These are phyloP conservation scores for Diadophis punctatus DNA, from an alignment of 2,113 vertebrate genomes.

Conservation along the genomic window DNA sequence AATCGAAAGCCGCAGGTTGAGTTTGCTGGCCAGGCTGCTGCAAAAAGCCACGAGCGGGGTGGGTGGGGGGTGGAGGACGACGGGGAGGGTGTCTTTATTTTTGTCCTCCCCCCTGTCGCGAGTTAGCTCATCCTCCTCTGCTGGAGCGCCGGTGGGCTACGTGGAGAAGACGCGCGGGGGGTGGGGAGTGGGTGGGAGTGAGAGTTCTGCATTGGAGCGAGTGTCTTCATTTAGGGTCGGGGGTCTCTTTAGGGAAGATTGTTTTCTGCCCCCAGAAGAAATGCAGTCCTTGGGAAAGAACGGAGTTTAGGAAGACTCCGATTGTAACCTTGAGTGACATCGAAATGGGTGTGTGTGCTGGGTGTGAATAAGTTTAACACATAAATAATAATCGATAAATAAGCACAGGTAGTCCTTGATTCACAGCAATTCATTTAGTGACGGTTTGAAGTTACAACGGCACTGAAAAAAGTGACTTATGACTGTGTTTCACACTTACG, in stretches of 20 bases:
- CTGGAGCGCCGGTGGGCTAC: neutral
- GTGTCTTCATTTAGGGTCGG: neutral
- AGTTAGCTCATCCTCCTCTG: neutral
- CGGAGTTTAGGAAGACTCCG: too few species aligned
- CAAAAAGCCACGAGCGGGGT: neutral
- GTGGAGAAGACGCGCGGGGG: neutral
- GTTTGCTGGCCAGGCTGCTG: neutral
- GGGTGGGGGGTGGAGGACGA: too few species aligned
- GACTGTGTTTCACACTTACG: neutral
- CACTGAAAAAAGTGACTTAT: neutral
- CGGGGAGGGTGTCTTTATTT: neutral
- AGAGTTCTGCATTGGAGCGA: neutral
- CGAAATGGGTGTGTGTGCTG: too few species aligned
- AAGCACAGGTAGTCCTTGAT: neutral
- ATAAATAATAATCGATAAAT: neutral
- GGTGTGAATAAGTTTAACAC: too few species aligned
- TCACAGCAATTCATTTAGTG: too few species aligned
- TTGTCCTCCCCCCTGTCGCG: neutral
- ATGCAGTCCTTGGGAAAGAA: neutral
- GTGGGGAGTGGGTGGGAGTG: fast-evolving
- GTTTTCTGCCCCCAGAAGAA: neutral
- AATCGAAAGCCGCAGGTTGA: neutral
- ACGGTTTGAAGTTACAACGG: neutral
- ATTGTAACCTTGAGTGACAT: too few species aligned
- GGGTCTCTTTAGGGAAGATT: neutral